Evolutionary conservation across 2,113 vertebrate species (phyloP).

Genomic region (Hippotragus niger): DNA sequence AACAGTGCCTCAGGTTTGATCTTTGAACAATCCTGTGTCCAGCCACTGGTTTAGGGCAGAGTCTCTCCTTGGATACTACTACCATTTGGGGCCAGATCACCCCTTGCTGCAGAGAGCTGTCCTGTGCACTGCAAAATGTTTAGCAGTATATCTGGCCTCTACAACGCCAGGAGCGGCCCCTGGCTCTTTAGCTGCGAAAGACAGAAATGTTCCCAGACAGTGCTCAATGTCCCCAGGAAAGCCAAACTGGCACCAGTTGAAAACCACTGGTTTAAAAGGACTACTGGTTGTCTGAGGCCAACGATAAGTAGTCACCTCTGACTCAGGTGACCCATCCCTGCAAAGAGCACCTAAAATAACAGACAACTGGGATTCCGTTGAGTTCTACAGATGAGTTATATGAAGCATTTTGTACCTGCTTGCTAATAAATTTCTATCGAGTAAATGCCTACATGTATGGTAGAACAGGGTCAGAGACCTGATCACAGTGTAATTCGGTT

Average conservation of each 20-base stretch:
- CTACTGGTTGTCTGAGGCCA: not conserved
- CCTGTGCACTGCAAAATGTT: not conserved
- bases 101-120: not conserved
- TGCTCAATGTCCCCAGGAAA: not conserved
- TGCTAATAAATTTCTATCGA: not conserved
- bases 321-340: not conserved
- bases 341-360: not conserved
- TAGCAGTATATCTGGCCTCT: not conserved
- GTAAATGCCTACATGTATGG: not conserved
- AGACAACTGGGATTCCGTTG: not conserved
- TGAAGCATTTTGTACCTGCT: not conserved
- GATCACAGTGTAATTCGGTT: not conserved
- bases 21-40: not conserved
- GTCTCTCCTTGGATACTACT: not conserved
- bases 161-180: rapidly evolving
- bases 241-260: not conserved
- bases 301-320: not conserved
- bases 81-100: not conserved
- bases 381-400: not conserved
- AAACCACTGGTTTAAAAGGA: not conserved
- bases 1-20: not conserved
- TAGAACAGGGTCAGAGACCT: not conserved
- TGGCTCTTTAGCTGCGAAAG: not conserved
- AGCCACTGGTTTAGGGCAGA: not conserved
- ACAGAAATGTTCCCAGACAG: not conserved